A percentile compares a stretch with the other conserved stretches of the same genome.
phyloP scores from a whole-genome alignment of 2,888 invertebrate species.

The Ectemnius lituratus region DNA sequence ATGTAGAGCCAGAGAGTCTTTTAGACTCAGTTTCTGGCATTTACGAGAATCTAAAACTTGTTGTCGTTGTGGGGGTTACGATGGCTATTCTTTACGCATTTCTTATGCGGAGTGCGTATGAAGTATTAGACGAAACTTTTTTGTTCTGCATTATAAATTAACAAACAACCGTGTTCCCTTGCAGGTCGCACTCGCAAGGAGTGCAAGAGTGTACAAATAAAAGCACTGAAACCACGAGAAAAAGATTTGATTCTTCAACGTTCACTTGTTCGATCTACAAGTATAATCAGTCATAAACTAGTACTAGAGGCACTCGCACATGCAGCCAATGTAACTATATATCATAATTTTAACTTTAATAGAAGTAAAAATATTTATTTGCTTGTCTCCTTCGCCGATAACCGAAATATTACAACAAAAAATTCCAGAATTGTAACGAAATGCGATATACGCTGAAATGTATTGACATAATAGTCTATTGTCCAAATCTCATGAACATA shows the following conservation, averaged over 20 bases:
- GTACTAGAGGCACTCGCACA: slow-evolving; percentile 23
- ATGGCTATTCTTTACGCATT: too few relatives aligned
- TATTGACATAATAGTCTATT: slow-evolving; percentile 41
- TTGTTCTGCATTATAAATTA: too few relatives aligned
- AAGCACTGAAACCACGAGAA: too few relatives aligned
- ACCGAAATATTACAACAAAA: neutral
- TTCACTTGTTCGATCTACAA: slow-evolving; percentile 11
- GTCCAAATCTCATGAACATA: slow-evolving; percentile 45
- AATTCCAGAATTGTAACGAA: slow-evolving; percentile 39
- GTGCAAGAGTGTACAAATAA: too few relatives aligned
- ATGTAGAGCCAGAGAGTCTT: too few relatives aligned
- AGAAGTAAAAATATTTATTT: slow-evolving; percentile 1
- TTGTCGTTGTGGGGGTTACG: too few relatives aligned
- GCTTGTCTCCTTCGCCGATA: neutral
- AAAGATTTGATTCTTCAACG: slow-evolving; percentile 2
- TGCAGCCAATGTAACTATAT: slow-evolving; percentile 27
- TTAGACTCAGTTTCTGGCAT: too few relatives aligned
- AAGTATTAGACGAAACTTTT: too few relatives aligned
- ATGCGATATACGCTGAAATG: slow-evolving; percentile 42
- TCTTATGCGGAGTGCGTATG: too few relatives aligned
- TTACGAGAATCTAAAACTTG: too few relatives aligned
- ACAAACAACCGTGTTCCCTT: too few relatives aligned
- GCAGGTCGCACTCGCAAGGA: too few relatives aligned
- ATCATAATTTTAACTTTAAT: neutral
- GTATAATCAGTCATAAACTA: slow-evolving; percentile 37